Base-by-base conservation (phyloP, 2,113 vertebrate species). In the Tangachromis dhanisi region DNA sequence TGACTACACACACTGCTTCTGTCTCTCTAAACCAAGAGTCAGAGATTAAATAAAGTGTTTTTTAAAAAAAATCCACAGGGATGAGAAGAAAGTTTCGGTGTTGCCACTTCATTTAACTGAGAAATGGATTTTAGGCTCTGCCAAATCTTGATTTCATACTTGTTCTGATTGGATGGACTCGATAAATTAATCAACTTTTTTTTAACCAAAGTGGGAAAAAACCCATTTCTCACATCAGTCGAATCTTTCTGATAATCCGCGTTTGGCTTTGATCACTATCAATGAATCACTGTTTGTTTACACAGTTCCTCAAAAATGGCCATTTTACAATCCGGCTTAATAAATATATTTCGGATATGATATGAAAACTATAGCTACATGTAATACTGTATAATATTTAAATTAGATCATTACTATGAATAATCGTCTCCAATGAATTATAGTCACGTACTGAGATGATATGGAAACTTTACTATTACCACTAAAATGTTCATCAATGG, bases 31-130 rank as follows among this genome's bases (percentile, higher is more conserved):
- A 54, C 59, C 21, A 79, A 42, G 45, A 90, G 40, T 80, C 9
- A 11, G 33, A 68, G 83, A 88, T 79, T 80, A 61, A 86, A 88
- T 81, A 1, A 33, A 83, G 8, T 45, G 8, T 1, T 17, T 68
- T 38, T 8, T 1, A 2, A 38, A 1, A 35, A 47, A 86, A 91
- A 83, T 80, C 88, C 57, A 63, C 80, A 68, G 80, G 81, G 79
- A 76, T 80, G 63, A 24, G 16, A 63, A 76, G 21, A 83, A 61
- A 21, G 42, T n/a, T 47, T 80, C 3, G 71, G 51, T 55, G 71
- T 86, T 88, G 38, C 88, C 89, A 91, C 82, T 84, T 89, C 82
- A 92, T 92, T 92, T 89, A 86, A 89, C 88, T 92, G 91, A 89
- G 80, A 91, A 89, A 88, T 92, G 66, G 71, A 51, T 90, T 73